Conservation (phyloP, 2,888 invertebrate genomes). For the Euplexia lucipara region DNA sequence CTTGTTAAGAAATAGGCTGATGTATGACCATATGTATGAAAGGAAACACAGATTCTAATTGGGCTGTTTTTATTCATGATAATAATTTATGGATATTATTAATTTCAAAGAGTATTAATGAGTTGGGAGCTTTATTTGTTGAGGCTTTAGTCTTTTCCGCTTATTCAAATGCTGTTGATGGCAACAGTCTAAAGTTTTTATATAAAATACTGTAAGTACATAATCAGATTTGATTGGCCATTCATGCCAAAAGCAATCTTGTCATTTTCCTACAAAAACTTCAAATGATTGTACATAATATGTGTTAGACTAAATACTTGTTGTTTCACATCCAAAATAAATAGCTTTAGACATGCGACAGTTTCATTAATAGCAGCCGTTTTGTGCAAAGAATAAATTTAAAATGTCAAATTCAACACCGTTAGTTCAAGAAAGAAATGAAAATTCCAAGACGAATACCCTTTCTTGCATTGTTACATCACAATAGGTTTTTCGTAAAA, state of each 20-base stretch:
- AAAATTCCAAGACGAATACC: too few relatives aligned
- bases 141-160: not conserved
- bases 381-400: constrained; percentile 12
- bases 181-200: not conserved
- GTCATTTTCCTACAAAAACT: constrained; percentile 23
- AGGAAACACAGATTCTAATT: constrained; percentile 49
- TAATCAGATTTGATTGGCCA: constrained; percentile 36
- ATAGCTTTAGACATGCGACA: constrained; percentile 29
- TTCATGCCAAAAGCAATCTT: constrained; percentile 26
- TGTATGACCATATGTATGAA: constrained; percentile 30
- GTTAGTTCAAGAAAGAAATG: too few relatives aligned
- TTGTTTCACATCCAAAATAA: constrained; percentile 21
- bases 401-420: too few relatives aligned
- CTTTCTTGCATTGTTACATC: too few relatives aligned
- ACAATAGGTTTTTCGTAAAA: too few relatives aligned
- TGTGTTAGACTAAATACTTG: constrained; percentile 5
- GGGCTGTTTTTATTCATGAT: constrained; percentile 22
- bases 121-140: constrained; percentile 21
- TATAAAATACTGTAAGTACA: not conserved
- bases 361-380: not conserved
- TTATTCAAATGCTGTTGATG: not conserved
- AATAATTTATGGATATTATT: constrained; percentile 22
- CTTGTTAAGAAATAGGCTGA: constrained; percentile 28
- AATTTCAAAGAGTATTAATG: constrained; percentile 14
- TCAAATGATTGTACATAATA: constrained; percentile 15